These are phyloP conservation scores for Halcyon chelicuti DNA, from an alignment of 2,797 vertebrate species.

Conservation along the genomic window DNA sequence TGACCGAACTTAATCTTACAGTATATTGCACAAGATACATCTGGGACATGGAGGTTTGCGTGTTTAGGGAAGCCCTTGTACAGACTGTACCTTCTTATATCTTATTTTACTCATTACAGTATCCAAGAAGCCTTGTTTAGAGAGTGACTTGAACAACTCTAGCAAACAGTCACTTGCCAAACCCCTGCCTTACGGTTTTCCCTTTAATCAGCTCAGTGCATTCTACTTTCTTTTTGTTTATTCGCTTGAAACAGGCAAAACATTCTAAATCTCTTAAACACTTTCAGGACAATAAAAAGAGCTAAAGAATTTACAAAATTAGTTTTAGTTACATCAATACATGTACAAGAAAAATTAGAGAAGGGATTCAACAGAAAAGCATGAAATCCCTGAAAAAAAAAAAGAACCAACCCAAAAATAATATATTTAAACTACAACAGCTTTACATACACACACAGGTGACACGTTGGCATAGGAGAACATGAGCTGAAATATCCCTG, in stretches of 20 bases:
- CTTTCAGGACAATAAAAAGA: conserved; percentile 83
- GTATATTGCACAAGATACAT: conserved; percentile 68
- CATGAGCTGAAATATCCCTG: conserved; percentile 95
- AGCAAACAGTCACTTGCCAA: conserved; percentile 76
- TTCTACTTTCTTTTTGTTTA: conserved; percentile 83
- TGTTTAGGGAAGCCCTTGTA: conserved; percentile 53
- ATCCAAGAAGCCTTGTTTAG: conserved; percentile 67
- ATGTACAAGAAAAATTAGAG: conserved; percentile 81
- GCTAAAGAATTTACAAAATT: conserved; percentile 82
- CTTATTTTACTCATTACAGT: conserved; percentile 43
- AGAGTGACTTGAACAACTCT: conserved; percentile 70
- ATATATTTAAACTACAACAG: conserved; percentile 81
- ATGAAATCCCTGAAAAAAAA: conserved; percentile 86
- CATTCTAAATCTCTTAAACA: conserved; percentile 78
- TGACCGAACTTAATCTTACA: conserved; percentile 60
- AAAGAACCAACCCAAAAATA: conserved; percentile 68
- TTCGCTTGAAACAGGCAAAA: conserved; percentile 80
- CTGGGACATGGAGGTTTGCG: conserved; percentile 33
- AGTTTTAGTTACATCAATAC: conserved; percentile 81
- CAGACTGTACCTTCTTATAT: conserved; percentile 48
- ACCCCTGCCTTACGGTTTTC: conserved; percentile 84
- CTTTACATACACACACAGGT: conserved; percentile 82
- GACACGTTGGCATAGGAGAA: conserved; percentile 85
- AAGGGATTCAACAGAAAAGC: conserved; percentile 82
- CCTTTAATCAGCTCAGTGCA: conserved; percentile 96